Evolutionary conservation across 2,888 invertebrate species (phyloP).

Genomic region (Coelinius sp.): DNA sequence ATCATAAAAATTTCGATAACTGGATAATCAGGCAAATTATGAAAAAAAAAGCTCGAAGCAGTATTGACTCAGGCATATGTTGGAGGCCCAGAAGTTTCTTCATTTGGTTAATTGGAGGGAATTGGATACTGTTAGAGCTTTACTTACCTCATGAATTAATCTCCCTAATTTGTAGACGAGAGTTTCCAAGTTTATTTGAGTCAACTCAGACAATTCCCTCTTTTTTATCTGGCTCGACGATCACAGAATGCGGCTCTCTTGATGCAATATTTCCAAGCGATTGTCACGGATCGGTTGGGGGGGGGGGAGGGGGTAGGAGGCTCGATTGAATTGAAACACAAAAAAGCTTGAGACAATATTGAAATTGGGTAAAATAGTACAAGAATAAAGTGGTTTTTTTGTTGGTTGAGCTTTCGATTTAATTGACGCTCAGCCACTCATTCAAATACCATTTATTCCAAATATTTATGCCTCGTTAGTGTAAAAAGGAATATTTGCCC

Average conservation of each 20-base stretch:
- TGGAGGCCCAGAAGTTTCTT: neutral
- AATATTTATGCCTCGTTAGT: neutral
- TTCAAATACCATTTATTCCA: neutral
- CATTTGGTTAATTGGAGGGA: neutral
- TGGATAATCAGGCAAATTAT: neutral
- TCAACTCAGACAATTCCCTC: neutral
- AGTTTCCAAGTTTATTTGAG: neutral
- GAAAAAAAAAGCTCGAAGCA: conserved; percentile 1
- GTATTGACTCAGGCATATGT: conserved; percentile 17
- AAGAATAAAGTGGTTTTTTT: neutral
- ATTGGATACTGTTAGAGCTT: neutral
- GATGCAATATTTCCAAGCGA: neutral
- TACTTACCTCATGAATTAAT: conserved; percentile 1
- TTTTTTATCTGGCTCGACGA: neutral
- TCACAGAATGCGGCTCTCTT: neutral
- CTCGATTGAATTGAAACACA: neutral
- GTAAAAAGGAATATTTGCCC: neutral
- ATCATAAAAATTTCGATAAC: neutral
- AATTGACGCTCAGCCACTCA: neutral
- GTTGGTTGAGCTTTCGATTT: neutral
- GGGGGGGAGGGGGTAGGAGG: neutral
- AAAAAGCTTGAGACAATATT: neutral
- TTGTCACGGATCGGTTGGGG: neutral
- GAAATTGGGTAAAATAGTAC: neutral
- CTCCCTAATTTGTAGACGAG: neutral